A percentile compares a stretch with the other conserved stretches of the same genome.
Conservation (phyloP, 2,888 invertebrate genomes). For the Drosophila siamana region DNA sequence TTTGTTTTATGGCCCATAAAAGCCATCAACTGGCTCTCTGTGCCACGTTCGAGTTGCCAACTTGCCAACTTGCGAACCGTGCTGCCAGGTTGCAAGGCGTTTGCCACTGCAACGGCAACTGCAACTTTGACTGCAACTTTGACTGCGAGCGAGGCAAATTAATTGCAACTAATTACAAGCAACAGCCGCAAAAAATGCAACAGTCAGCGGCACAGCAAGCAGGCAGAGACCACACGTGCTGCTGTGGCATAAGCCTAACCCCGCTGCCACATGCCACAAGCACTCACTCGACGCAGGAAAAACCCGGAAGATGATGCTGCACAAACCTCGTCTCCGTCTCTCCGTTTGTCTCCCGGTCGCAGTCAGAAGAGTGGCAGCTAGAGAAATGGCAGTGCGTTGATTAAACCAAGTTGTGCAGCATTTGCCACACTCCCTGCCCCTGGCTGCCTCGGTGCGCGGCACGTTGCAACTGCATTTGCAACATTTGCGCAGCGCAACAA, state of each 20-base stretch:
- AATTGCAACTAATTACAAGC: slow-evolving; percentile 73
- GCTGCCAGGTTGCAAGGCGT: slow-evolving; percentile 10
- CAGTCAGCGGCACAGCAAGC: slow-evolving; percentile 12
- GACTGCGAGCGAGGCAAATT: slow-evolving; percentile 56
- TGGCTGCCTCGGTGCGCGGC: neutral
- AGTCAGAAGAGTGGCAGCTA: slow-evolving; percentile 13
- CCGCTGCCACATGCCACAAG: slow-evolving; percentile 1
- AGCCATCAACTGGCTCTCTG: slow-evolving; percentile 30
- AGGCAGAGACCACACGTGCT: slow-evolving; percentile 51
- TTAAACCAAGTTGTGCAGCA: slow-evolving; percentile 68
- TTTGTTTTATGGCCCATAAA: slow-evolving; percentile 67
- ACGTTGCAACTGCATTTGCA: slow-evolving; percentile 32
- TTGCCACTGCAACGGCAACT: neutral
- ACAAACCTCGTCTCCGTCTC: slow-evolving; percentile 23
- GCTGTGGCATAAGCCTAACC: slow-evolving; percentile 37
- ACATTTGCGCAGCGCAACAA: slow-evolving; percentile 53
- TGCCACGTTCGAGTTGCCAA: slow-evolving; percentile 9
- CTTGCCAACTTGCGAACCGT: neutral
- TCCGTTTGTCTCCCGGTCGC: neutral
- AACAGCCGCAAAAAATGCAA: slow-evolving; percentile 31
- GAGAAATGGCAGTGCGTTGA: slow-evolving; percentile 64
- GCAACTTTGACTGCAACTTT: neutral
- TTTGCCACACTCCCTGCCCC: neutral
- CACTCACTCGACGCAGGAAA: slow-evolving; percentile 3
- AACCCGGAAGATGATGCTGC: slow-evolving; percentile 72